Evolutionary conservation across 2,888 invertebrate genomes (phyloP), one percentile per base, ranked within the genome.

Genomic region (Eupelmus urozonus): DNA sequence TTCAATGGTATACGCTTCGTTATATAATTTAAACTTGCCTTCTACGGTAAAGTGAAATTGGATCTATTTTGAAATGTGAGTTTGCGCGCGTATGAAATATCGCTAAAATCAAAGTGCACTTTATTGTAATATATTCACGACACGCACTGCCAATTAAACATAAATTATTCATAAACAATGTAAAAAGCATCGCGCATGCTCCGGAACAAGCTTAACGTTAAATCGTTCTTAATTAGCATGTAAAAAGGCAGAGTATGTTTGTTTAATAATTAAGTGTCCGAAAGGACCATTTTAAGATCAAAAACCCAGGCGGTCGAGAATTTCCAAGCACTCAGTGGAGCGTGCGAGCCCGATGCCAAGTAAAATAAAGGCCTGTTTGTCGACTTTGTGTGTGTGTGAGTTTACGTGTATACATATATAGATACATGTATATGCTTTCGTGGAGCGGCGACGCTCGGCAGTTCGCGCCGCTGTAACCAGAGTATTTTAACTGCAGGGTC

Each of bases 291-390:
- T 34, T 62, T 13, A 40, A 63, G 40, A 74, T n/a, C n/a, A n/a
- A n/a, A n/a, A n/a, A n/a, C 57, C 51, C 40, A 27, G 66, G 40
- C 25, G 65, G 40, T 70, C 70, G 51, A 40, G 59, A 62, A 73
- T 73, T 53, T 67, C 42, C 34, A 13, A 66, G 27, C 5, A 20
- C 16, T 13, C n/a, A 9, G 7, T n/a, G 25, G 9, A 42, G 49
- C 16, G n/a, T n/a, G 23, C 25, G n/a, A 55, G 67, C 27, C 40
- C 72, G 20, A 76, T 45, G 74, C 73, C 76, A 77, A 80, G 69
- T 77, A 77, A 80, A 80, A 77, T 77, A 77, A 74, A 80, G 80
- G 73, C 76, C 73, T 73, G 79, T 79, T 79, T 76, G 76, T 76
- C 70, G 79, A 76, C 72, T 70, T n/a, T 65, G 70, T 55, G 20